Evolutionary conservation across 2,797 vertebrate species (phyloP), one percentile per base, ranked within the genome.

Genomic region (Pyrocephalus nanus): DNA sequence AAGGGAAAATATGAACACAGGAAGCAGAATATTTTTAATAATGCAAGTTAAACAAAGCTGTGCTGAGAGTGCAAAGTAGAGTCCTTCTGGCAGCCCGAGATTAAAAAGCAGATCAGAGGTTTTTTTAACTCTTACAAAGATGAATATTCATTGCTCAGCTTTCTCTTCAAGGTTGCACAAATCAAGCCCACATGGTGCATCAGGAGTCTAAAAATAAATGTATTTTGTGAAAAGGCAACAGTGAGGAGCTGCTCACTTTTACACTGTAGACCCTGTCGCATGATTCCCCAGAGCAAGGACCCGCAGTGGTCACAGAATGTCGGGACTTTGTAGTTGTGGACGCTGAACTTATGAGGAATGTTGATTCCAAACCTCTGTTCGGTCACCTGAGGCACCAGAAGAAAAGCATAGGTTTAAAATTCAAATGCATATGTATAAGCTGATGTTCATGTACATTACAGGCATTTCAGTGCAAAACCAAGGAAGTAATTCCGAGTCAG

Each of bases 291-390:
- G 64, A 99, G 98, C 96, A 99, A 97, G 7, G 99, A 99, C 53
- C 99, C 99, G 0, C 99, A 99, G 98, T 99, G 99, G 95, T 99
- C 99, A 25, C 99, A 99, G 98, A 99, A 99, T 0, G 99, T 99
- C 1, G 99, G 99, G 69, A 99, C 98, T 97, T 99, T 99, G 96
- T 99, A 99, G 97, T 98, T 99, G 98, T 99, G 99, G 77, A 98
- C 90, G 22, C 92, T 98, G 98, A 99, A 99, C 93, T 99, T 99
- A 96, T 99, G 99, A 19, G 99, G 99, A 89, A 99, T 95, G 75
- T 99, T 99, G 97, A 99, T 99, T 92, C 99, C 99, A 91, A 99
- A 99, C 78, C 99, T 98, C 96, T 99, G 99, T 58, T 98, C 98
- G 27, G 97, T 95, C 53, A 98, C 97, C 99, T 99, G 97, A 51